Percentiles rank a stretch among this genome's conserved stretches.
These are phyloP conservation scores for Rhynchophorus ferrugineus DNA, from an alignment of 1,140 invertebrate species.

Conservation along the genomic window DNA sequence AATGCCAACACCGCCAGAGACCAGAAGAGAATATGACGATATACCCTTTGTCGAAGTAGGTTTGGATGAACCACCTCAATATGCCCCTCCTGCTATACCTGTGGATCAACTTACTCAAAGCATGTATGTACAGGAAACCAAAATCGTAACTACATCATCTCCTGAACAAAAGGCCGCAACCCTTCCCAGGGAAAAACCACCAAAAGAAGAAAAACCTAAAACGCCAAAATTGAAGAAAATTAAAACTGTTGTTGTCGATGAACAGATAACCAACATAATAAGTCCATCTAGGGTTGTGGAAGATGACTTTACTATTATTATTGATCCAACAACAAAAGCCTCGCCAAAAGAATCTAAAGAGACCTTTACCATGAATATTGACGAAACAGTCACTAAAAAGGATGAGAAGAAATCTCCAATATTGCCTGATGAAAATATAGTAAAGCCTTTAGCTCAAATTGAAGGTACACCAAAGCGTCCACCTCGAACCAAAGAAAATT, in stretches of 20 bases:
- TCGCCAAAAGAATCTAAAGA: slow-evolving; percentile 28
- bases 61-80: slow-evolving; percentile 17
- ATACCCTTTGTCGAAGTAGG: slow-evolving; percentile 35
- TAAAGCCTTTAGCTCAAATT: slow-evolving; percentile 25
- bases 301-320: slow-evolving; percentile 32
- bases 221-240: slow-evolving; percentile 20
- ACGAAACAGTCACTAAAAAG: slow-evolving; percentile 31
- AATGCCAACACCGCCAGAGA: slow-evolving; percentile 29
- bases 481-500: slow-evolving; percentile 24
- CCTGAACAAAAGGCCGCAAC: slow-evolving; percentile 2
- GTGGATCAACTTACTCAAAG: slow-evolving; percentile 10
- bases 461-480: slow-evolving; percentile 25
- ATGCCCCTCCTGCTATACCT: slow-evolving; percentile 14
- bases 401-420: slow-evolving; percentile 32
- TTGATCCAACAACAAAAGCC: slow-evolving; percentile 29
- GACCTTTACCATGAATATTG: slow-evolving; percentile 30
- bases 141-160: not conserved
- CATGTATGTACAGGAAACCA: not conserved
- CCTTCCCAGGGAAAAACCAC: slow-evolving; percentile 3
- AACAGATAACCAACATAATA: slow-evolving; percentile 31
- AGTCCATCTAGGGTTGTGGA: slow-evolving; percentile 30
- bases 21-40: slow-evolving; percentile 23
- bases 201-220: slow-evolving; percentile 17
- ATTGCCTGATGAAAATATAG: slow-evolving; percentile 26
- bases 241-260: slow-evolving; percentile 22